Conservation (phyloP, 2,113 vertebrate genomes). For the Telmatochromis sp. region DNA sequence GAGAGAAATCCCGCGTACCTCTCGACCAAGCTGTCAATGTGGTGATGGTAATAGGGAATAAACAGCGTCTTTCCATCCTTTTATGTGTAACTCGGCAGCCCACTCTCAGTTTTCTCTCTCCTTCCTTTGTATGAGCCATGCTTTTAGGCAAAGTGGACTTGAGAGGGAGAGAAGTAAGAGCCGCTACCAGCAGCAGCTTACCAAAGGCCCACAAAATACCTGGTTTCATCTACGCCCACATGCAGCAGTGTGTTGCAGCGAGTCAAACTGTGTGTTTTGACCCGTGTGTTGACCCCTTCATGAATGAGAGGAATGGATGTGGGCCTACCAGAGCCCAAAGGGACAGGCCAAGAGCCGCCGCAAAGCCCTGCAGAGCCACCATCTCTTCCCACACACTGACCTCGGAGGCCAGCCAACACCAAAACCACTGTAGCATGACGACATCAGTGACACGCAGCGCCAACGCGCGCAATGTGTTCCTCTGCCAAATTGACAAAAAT, state of each 20-base stretch:
- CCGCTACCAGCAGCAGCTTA: conserved; percentile 47
- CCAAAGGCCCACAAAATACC: conserved; percentile 61
- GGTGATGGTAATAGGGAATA: conserved; percentile 67
- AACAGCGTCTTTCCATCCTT: conserved; percentile 59
- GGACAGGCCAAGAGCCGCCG: conserved; percentile 61
- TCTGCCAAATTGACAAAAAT: conserved; percentile 73
- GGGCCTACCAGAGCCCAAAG: conserved; percentile 67
- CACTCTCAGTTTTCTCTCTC: conserved; percentile 53
- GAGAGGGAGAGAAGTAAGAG: conserved; percentile 48
- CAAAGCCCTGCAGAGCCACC: conserved; percentile 64
- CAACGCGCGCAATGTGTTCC: conserved; percentile 61
- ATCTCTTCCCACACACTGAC: conserved; percentile 75
- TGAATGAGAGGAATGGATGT: conserved; percentile 73
- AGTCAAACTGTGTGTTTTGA: conserved; percentile 73
- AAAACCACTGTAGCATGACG: conserved; percentile 67
- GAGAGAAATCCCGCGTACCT: conserved; percentile 50
- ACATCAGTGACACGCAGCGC: conserved; percentile 66
- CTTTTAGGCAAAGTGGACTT: conserved; percentile 69
- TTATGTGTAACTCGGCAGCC: conserved; percentile 56
- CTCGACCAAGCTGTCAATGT: conserved; percentile 49
- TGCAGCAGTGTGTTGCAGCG: conserved; percentile 52
- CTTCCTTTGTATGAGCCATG: conserved; percentile 54
- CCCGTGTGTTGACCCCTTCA: conserved; percentile 68
- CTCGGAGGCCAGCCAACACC: conserved; percentile 68
- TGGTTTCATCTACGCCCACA: conserved; percentile 71